Evolutionary conservation across 2,888 invertebrate species (phyloP).

Genomic region (Carabus problematicus): DNA sequence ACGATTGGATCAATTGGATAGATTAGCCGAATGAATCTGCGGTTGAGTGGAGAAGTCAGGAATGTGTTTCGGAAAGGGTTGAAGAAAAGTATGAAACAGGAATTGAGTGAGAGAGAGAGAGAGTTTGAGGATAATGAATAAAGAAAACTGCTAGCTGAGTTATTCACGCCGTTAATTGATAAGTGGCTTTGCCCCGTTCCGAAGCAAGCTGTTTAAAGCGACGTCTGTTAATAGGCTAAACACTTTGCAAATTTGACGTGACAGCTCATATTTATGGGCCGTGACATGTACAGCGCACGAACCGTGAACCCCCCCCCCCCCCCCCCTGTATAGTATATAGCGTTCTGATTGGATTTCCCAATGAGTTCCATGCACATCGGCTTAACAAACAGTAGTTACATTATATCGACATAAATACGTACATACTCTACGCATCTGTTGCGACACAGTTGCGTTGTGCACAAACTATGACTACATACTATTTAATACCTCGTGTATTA

Average conservation of each 20-base stretch:
- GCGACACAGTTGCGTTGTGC: too few species aligned
- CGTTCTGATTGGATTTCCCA: slow-evolving; percentile 9
- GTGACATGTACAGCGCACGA: slow-evolving; percentile 7
- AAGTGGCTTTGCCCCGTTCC: slow-evolving; percentile 11
- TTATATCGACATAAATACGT: too few species aligned
- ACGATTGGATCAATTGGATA: too few species aligned
- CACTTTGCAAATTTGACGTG: slow-evolving; percentile 25
- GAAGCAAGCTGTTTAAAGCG: slow-evolving; percentile 15
- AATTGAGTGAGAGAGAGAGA: too few species aligned
- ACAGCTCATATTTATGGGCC: slow-evolving; percentile 18
- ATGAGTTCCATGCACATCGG: background rate
- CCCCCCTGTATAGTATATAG: slow-evolving; percentile 3
- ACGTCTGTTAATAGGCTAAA: slow-evolving; percentile 20
- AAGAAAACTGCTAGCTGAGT: background rate
- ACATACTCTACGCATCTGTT: too few species aligned
- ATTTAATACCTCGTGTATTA: too few species aligned
- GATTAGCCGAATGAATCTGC: too few species aligned
- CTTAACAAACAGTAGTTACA: too few species aligned
- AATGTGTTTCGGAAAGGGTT: too few species aligned
- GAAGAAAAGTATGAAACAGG: background rate
- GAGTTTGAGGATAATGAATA: slow-evolving; percentile 6
- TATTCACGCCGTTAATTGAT: slow-evolving; percentile 12
- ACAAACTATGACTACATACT: too few species aligned
- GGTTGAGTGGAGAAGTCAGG: too few species aligned
- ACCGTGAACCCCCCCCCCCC: slow-evolving; percentile 1